Evolutionary conservation across 2,888 invertebrate genomes (phyloP).

Genomic region (Lordiphosa fenestrarum): DNA sequence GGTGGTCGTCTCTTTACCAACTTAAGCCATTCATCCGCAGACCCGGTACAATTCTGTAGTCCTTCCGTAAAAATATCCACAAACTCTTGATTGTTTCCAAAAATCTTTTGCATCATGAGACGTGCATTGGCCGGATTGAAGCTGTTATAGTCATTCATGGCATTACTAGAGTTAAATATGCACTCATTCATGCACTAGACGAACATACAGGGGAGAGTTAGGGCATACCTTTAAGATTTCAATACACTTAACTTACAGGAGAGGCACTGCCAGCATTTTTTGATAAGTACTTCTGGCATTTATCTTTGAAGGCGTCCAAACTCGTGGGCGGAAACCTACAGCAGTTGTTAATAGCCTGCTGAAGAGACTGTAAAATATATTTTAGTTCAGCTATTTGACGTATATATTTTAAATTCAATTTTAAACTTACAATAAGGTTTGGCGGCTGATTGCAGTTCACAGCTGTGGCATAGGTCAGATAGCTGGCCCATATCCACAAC

Average conservation of each 20-base stretch:
- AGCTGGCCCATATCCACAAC: neutral
- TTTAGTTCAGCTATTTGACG: neutral
- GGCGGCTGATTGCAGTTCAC: slow-evolving; percentile 35
- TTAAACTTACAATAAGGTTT: slow-evolving; percentile 29
- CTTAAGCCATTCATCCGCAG: slow-evolving; percentile 10
- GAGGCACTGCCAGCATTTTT: slow-evolving; percentile 17
- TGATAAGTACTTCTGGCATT: slow-evolving; percentile 34
- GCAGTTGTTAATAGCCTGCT: slow-evolving; percentile 28
- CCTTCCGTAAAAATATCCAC: slow-evolving; percentile 30
- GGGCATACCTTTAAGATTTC: neutral
- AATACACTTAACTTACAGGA: slow-evolving; percentile 38
- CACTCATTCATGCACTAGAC: slow-evolving; percentile 49
- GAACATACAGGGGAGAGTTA: neutral
- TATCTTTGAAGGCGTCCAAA: slow-evolving; percentile 23
- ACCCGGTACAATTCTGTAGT: slow-evolving; percentile 35
- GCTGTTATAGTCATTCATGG: slow-evolving; percentile 16
- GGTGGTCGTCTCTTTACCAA: slow-evolving; percentile 1
- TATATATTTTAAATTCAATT: neutral
- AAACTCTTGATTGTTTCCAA: slow-evolving; percentile 33
- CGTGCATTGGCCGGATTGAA: slow-evolving; percentile 34
- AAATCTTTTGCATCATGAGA: slow-evolving; percentile 26
- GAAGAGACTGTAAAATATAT: too few species aligned
- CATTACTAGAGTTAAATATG: slow-evolving; percentile 40
- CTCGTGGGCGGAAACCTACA: slow-evolving; percentile 35
- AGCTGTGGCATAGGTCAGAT: neutral